Evolutionary conservation across 1,140 invertebrate species (phyloP), one percentile per base, ranked within the genome.

Genomic region (Glomeris maerens): DNA sequence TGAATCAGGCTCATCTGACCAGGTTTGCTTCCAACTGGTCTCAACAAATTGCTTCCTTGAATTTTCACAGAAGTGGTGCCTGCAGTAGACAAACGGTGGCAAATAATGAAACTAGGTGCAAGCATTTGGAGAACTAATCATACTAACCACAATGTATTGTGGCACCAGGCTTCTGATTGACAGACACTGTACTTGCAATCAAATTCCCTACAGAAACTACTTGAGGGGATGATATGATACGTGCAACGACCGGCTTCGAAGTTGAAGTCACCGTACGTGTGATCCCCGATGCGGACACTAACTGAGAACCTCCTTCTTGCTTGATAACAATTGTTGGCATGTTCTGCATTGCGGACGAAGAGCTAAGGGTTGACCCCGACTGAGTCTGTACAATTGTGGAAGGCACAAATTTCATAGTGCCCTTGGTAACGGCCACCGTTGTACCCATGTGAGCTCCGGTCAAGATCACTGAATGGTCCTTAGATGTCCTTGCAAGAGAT

Each of bases 201-300:
- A 66, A 49, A 41, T 62, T 66, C 47, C 63, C 54, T 3, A 66
- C 58, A 27, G 61, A 62, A 0, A 66, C 54, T 47, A 64, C 58
- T 46, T 64, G 63, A 27, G 63, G 59, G 2, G 53, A 55, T 23
- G 55, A 60, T 14, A 66, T 55, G 3, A 65, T 46, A 22, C 62
- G 55, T 2, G 64, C 61, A 26, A 66, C 57, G 17, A 65, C 55
- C 14, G 62, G 62, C 14, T 55, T 56, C 13, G 52, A 52, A 14
- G 49, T 55, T 13, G 53, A 47, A 13, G 52, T 45, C 20, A 54
- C 44, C 47, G 52, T 27, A 50, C 57, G 52, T 27, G 54, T 50
- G 40, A 49, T 42, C 31, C 20, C 50, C 23, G 45, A 47, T 21
- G 26, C 46, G 40, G 41, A 50, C 29, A 27, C 55, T 42, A 38